These are phyloP conservation scores for Halcyon malimbica DNA, from an alignment of 2,113 vertebrate species.

Conservation along the genomic window DNA sequence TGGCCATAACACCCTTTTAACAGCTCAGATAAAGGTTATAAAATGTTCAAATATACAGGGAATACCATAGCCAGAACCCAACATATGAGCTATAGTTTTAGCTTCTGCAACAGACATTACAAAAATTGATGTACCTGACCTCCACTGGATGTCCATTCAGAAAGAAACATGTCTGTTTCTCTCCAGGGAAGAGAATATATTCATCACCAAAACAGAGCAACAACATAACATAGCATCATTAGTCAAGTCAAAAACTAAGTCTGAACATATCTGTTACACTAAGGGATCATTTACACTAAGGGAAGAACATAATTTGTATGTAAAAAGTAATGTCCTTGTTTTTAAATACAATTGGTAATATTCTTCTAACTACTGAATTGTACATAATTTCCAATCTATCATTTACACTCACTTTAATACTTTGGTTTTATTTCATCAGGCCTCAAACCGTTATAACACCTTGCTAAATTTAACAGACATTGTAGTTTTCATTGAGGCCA, in stretches of 20 bases:
- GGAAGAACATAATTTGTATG: background rate
- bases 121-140: background rate
- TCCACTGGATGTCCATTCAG: background rate
- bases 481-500: background rate
- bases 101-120: background rate
- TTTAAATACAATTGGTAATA: background rate
- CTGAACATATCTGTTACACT: background rate
- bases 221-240: background rate
- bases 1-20: background rate
- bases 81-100: background rate
- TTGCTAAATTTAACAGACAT: background rate
- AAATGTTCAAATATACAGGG: background rate
- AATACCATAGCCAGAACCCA: background rate
- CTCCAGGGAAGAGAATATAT: background rate
- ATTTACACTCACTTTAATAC: background rate
- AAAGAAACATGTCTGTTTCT: background rate
- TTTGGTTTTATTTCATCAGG: background rate
- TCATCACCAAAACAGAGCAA: background rate
- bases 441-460: background rate
- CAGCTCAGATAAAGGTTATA: background rate
- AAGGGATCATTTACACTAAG: background rate
- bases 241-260: background rate
- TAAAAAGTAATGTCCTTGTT: background rate
- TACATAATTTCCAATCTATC: background rate
- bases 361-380: background rate